phyloP scores from a whole-genome alignment of 2,113 vertebrate genomes.

The Rhabdornis inornatus region DNA sequence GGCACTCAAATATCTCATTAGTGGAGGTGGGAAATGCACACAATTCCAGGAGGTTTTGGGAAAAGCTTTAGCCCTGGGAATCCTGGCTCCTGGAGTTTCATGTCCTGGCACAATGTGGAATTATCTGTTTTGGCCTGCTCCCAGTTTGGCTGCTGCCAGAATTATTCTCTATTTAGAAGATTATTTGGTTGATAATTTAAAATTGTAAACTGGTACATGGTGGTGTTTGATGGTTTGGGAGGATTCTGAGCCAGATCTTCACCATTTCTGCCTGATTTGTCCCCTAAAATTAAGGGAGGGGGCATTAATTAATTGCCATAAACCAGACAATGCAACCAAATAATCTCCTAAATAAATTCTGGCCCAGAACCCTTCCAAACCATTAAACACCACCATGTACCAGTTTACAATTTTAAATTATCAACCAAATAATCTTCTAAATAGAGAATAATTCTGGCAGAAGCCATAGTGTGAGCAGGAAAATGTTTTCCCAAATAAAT shows the following conservation, averaged over 20 bases:
- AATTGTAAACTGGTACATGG: background rate
- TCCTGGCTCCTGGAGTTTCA: constrained; percentile 8
- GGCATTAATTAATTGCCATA: too few relatives aligned
- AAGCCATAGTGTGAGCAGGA: background rate
- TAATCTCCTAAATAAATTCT: background rate
- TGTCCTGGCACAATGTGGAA: background rate
- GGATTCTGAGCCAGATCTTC: background rate
- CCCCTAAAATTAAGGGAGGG: too few relatives aligned
- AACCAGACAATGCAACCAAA: too few relatives aligned
- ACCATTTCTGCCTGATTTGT: too few relatives aligned
- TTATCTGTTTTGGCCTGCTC: background rate
- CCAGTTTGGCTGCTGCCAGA: background rate
- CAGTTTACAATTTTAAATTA: background rate
- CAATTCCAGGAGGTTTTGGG: background rate
- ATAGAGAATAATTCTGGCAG: background rate
- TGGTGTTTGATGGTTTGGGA: background rate
- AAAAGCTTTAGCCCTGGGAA: background rate
- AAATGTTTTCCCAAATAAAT: background rate
- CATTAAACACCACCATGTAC: background rate
- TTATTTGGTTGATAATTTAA: background rate
- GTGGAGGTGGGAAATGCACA: constrained; percentile 45
- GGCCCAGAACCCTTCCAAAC: background rate
- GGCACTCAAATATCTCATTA: constrained; percentile 55
- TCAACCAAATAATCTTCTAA: background rate
- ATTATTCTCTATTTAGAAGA: background rate